Conservation (phyloP, 2,888 invertebrate species). For the Rhagonycha fulva region DNA sequence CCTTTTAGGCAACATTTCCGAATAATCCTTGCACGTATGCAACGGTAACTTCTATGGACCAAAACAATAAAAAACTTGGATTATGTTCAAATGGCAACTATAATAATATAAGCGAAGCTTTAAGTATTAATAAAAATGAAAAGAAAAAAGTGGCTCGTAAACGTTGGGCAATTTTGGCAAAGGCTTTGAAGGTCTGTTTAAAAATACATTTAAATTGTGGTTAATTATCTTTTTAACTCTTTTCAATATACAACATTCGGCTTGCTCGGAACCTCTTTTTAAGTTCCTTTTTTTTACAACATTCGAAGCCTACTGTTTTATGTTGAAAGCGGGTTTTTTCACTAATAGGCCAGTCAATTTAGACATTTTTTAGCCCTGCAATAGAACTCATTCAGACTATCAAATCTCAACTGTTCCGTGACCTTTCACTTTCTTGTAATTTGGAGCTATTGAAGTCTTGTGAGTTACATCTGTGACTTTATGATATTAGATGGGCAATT, state of each 20-base stretch:
- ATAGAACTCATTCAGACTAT: background rate
- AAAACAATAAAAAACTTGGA: slow-evolving; percentile 49
- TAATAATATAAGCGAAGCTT: slow-evolving; percentile 47
- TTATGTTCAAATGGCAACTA: slow-evolving; percentile 46
- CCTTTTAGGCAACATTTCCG: slow-evolving; percentile 43
- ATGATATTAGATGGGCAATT: no score
- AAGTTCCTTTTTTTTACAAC: background rate
- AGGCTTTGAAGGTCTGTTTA: slow-evolving; percentile 62
- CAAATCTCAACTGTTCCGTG: background rate
- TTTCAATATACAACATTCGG: background rate
- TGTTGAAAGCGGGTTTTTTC: background rate
- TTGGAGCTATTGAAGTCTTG: no score
- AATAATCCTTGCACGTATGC: slow-evolving; percentile 30
- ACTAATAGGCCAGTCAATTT: background rate
- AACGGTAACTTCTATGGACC: slow-evolving; percentile 53
- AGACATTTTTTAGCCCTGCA: background rate
- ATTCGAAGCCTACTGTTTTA: background rate
- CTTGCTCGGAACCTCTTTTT: background rate
- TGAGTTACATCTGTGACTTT: no score
- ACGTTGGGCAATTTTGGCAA: slow-evolving; percentile 72
- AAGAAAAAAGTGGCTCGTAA: slow-evolving; percentile 64
- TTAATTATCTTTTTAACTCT: background rate
- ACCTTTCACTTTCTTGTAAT: background rate
- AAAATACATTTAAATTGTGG: slow-evolving; percentile 38
- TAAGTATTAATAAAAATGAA: slow-evolving; percentile 48